A percentile compares a stretch with the other conserved stretches of the same genome.
Conservation (phyloP, 2,888 invertebrate species). For the Eupithecia inturbata region DNA sequence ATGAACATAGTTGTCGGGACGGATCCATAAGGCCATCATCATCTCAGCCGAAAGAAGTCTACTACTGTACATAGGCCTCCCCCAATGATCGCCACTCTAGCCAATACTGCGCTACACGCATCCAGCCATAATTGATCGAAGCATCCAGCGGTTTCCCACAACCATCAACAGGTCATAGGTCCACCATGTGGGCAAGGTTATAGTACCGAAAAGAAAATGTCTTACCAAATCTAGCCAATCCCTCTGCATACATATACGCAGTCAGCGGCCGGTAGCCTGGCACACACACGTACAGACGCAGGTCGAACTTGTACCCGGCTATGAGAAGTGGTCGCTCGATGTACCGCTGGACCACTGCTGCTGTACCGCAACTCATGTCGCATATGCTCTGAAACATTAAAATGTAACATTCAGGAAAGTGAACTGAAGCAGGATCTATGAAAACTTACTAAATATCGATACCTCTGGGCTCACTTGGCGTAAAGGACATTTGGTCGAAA, state of each 20-base stretch:
- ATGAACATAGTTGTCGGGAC: too few relatives aligned
- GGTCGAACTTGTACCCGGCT: slow-evolving; percentile 96
- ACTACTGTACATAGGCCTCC: too few relatives aligned
- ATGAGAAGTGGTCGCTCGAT: slow-evolving; percentile 90
- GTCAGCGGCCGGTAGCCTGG: slow-evolving; percentile 94
- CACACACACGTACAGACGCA: slow-evolving; percentile 94
- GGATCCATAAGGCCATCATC: too few relatives aligned
- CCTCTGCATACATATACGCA: slow-evolving; percentile 95
- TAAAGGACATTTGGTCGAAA: too few relatives aligned
- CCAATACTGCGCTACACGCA: too few relatives aligned
- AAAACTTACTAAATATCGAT: too few relatives aligned
- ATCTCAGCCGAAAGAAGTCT: neutral
- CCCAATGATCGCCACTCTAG: too few relatives aligned
- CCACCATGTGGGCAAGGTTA: neutral
- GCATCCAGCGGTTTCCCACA: too few relatives aligned
- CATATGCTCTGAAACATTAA: slow-evolving; percentile 86
- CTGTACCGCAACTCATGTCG: slow-evolving; percentile 90
- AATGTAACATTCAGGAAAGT: neutral
- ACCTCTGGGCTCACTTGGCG: too few relatives aligned
- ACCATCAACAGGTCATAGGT: neutral
- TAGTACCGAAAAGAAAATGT: neutral
- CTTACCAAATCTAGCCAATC: slow-evolving; percentile 87
- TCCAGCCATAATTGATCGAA: too few relatives aligned
- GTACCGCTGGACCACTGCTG: slow-evolving; percentile 92
- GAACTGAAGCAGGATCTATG: too few relatives aligned